Conservation (phyloP, 2,888 invertebrate genomes). For the Euplexia lucipara region DNA sequence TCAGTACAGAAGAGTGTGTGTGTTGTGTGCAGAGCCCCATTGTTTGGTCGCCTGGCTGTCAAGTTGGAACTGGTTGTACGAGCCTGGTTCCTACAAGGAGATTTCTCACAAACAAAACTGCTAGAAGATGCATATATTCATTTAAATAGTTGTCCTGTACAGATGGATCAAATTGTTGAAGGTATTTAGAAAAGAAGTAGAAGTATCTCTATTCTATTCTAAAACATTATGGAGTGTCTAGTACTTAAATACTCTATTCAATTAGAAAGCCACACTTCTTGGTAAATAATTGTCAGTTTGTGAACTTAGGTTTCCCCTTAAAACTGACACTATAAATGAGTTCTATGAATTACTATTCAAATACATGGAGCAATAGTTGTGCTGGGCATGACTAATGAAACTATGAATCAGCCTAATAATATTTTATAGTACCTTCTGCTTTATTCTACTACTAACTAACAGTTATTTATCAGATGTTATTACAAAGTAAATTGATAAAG, state of each 20-base stretch:
- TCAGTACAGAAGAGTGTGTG: constrained; percentile 99
- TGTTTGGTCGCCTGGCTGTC: constrained; percentile 98
- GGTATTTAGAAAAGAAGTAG: constrained; percentile 70
- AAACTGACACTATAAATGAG: neutral
- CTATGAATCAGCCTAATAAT: constrained; percentile 6
- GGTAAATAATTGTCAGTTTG: neutral
- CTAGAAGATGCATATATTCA: constrained; percentile 98
- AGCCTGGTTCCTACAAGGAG: constrained; percentile 99
- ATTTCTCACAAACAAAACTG: constrained; percentile 96
- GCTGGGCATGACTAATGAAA: constrained; percentile 6
- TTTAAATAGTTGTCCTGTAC: constrained; percentile 95
- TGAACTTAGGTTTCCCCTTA: neutral
- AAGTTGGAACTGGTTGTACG: constrained; percentile 99
- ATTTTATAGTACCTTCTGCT: neutral
- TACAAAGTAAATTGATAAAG: constrained; percentile 23
- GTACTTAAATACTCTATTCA: neutral
- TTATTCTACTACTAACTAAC: neutral
- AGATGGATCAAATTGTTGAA: constrained; percentile 87
- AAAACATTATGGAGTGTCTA: neutral
- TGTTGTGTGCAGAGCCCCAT: constrained; percentile 96
- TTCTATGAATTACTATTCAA: constrained; percentile 12
- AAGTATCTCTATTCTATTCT: too few relatives aligned
- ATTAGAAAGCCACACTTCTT: too few relatives aligned
- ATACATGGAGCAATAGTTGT: neutral
- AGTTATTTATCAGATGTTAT: constrained; percentile 1